A percentile compares a stretch with the other conserved stretches of the same genome.
These are phyloP conservation scores for Eupithecia centaureata DNA, from an alignment of 2,888 invertebrate genomes.

Conservation along the genomic window DNA sequence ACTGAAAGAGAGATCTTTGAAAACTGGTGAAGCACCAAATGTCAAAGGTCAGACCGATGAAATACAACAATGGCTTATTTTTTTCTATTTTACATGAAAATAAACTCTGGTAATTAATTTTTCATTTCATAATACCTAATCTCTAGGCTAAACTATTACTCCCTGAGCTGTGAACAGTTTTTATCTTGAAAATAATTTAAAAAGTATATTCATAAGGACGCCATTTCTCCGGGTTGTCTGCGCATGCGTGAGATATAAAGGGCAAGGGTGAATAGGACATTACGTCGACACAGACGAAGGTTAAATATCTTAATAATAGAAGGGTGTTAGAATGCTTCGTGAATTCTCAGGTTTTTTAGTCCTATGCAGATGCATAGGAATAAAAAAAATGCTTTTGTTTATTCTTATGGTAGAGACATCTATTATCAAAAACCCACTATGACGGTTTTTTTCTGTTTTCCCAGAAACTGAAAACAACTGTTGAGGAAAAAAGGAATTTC, in stretches of 20 bases:
- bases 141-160: neutral
- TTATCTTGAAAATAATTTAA: neutral
- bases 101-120: too few species aligned
- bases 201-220: neutral
- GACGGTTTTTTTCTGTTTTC: too few species aligned
- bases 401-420: too few species aligned
- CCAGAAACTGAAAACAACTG: too few species aligned
- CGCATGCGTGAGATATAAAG: slow-evolving; percentile 8
- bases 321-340: slow-evolving; percentile 1
- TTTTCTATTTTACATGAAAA: neutral
- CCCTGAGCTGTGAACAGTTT: neutral
- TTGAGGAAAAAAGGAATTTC: too few species aligned
- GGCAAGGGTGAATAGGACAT: slow-evolving; percentile 13
- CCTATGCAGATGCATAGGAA: neutral
- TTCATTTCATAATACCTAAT: neutral
- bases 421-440: too few species aligned
- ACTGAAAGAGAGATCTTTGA: neutral
- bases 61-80: neutral
- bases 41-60: neutral
- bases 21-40: neutral
- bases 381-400: too few species aligned
- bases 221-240: neutral
- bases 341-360: neutral
- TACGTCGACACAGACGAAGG: neutral
- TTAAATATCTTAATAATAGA: neutral